Evolutionary conservation across 2,113 vertebrate genomes (phyloP).

Genomic region (cattle (Bos taurus)): ARS-UCD2.0 NC_037356.1:6512501-6513000

Average conservation of each 20-base stretch:
- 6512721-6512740: background rate
- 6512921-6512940: background rate
- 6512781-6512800: accelerated
- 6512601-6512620: background rate
- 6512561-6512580: background rate
- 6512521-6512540: background rate
- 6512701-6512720: background rate
- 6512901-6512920: background rate
- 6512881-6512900: background rate
- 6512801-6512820: background rate
- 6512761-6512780: background rate
- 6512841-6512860: background rate
- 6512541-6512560: background rate
- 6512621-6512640: background rate
- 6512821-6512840: background rate
- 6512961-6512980: background rate
- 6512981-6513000: background rate
- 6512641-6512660: background rate
- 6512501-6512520: background rate
- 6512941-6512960: background rate
- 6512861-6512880: background rate
- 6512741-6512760: background rate
- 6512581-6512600: background rate
- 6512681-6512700: background rate
- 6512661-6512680: background rate